These are phyloP conservation scores for Dromius quadrimaculatus DNA, from an alignment of 2,888 invertebrate genomes.

Conservation along the genomic window DNA sequence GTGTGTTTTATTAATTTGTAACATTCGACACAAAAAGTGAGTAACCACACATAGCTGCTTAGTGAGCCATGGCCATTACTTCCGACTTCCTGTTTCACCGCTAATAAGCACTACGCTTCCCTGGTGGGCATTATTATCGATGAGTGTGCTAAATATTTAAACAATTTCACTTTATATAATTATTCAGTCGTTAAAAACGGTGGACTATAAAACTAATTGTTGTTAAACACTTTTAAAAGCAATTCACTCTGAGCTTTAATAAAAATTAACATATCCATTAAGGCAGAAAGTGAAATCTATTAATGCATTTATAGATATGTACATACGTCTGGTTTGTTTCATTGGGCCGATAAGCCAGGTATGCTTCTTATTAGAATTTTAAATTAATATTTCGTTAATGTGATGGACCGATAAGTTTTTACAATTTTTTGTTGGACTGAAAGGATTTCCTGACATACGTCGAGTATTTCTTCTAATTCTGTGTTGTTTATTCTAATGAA, in stretches of 20 bases:
- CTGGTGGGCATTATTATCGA: slow-evolving; percentile 4
- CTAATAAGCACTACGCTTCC: slow-evolving; percentile 39
- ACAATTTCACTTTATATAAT: slow-evolving; percentile 17
- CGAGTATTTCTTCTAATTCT: too few relatives aligned
- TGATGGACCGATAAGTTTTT: slow-evolving; percentile 20
- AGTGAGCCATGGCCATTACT: slow-evolving; percentile 38
- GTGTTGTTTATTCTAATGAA: too few relatives aligned
- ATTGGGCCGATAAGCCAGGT: slow-evolving; percentile 8
- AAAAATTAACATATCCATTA: slow-evolving; percentile 38
- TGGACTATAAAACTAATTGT: slow-evolving; percentile 23
- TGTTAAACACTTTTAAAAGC: slow-evolving; percentile 31
- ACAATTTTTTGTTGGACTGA: too few relatives aligned
- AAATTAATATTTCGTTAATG: slow-evolving; percentile 34
- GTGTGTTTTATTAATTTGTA: slow-evolving; percentile 46
- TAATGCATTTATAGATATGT: slow-evolving; percentile 22
- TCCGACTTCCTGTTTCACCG: slow-evolving; percentile 35
- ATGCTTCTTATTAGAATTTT: slow-evolving; percentile 18
- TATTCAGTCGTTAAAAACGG: slow-evolving; percentile 6
- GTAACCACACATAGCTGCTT: slow-evolving; percentile 36
- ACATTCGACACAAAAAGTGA: slow-evolving; percentile 37
- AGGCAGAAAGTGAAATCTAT: slow-evolving; percentile 28
- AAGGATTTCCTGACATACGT: too few relatives aligned
- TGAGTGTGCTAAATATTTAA: slow-evolving; percentile 20
- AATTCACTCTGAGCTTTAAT: slow-evolving; percentile 24
- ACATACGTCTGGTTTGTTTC: slow-evolving; percentile 30